phyloP scores from a whole-genome alignment of 2,888 invertebrate genomes.

The Terebella lapidaria region DNA sequence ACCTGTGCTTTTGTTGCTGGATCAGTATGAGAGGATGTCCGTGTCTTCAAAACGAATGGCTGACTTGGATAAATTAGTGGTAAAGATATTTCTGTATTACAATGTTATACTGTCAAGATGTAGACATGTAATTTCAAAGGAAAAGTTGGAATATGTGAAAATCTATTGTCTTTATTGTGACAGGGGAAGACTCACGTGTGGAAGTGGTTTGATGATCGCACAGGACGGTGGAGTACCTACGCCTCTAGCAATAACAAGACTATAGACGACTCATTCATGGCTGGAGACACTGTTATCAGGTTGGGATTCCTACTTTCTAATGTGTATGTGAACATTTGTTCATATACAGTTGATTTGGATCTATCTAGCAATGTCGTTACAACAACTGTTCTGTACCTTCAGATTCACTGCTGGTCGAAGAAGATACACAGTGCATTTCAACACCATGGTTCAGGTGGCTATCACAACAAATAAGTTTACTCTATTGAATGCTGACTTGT shows the following conservation, averaged over 20 bases:
- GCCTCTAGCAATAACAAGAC: slow-evolving; percentile 67
- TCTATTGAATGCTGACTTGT: too few species aligned
- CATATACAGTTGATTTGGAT: neutral
- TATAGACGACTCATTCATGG: slow-evolving; percentile 74
- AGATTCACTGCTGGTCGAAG: slow-evolving; percentile 70
- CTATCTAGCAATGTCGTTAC: neutral
- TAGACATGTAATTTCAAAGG: too few species aligned
- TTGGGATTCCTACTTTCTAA: slow-evolving; percentile 13
- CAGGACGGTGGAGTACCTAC: slow-evolving; percentile 75
- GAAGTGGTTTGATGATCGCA: slow-evolving; percentile 81
- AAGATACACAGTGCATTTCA: slow-evolving; percentile 72
- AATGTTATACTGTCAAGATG: too few species aligned
- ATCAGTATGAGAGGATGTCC: slow-evolving; percentile 72
- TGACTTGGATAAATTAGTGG: slow-evolving; percentile 41
- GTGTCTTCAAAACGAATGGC: slow-evolving; percentile 62
- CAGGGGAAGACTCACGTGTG: slow-evolving; percentile 57
- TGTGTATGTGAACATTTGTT: neutral
- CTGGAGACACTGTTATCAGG: slow-evolving; percentile 50
- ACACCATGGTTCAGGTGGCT: slow-evolving; percentile 70
- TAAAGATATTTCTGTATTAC: too few species aligned
- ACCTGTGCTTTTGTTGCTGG: slow-evolving; percentile 68
- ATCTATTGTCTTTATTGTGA: neutral
- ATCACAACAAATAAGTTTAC: too few species aligned
- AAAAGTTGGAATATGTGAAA: too few species aligned
- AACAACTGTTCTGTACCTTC: neutral